These are phyloP conservation scores for Pseudonaja textilis DNA, from an alignment of 2,113 vertebrate genomes.

Conservation along the genomic window DNA sequence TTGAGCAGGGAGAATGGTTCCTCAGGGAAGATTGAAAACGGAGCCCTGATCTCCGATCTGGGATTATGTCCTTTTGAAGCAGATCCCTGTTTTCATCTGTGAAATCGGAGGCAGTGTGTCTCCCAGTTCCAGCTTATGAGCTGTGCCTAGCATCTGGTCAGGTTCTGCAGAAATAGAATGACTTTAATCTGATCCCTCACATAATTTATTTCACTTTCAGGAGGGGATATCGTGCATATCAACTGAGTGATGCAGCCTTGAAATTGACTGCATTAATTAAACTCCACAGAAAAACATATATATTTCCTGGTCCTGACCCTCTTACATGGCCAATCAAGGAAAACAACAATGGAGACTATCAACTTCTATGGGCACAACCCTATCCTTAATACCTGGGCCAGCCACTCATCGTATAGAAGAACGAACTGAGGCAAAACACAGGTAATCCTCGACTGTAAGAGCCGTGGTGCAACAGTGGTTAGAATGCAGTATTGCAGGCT, in stretches of 20 bases:
- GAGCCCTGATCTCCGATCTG: neutral
- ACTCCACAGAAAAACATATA: neutral
- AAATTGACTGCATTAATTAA: neutral
- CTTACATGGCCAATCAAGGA: neutral
- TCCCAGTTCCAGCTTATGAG: neutral
- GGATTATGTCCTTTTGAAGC: neutral
- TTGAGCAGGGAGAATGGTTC: neutral
- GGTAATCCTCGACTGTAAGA: neutral
- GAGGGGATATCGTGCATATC: neutral
- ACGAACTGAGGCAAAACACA: neutral
- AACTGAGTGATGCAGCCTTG: neutral
- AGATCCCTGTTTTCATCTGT: neutral
- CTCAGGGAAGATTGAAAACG: neutral
- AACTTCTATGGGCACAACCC: slow-evolving; percentile 45
- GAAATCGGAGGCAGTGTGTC: neutral
- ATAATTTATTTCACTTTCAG: neutral
- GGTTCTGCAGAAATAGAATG: neutral
- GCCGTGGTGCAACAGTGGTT: no score
- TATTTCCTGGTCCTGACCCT: neutral
- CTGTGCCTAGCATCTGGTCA: neutral
- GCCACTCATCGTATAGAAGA: slow-evolving; percentile 31
- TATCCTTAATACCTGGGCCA: slow-evolving; percentile 24
- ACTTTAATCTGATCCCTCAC: neutral
- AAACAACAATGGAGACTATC: slow-evolving; percentile 33
- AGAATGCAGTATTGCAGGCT: no score